A percentile compares a stretch with the other conserved stretches of the same genome.
Evolutionary conservation across 2,113 vertebrate species (phyloP).

Genomic region (Eptatretus burgeri): DNA sequence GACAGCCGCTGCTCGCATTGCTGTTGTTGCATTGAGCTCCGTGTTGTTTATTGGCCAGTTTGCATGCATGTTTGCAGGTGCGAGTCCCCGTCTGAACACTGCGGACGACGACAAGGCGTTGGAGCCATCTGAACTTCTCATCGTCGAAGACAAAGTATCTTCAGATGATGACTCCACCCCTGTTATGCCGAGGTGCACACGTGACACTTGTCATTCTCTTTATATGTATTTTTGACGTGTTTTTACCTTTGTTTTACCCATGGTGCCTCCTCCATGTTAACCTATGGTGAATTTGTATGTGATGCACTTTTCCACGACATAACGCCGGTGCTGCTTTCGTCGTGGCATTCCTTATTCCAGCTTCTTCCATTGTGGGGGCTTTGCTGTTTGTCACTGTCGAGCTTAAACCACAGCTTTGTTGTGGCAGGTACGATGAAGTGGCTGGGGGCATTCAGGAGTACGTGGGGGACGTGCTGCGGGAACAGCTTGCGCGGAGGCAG

Average conservation of each 20-base stretch:
- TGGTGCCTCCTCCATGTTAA: no score
- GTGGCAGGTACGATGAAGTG: conserved; percentile 59
- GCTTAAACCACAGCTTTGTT: background rate
- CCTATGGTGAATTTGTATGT: no score
- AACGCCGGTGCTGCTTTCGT: no score
- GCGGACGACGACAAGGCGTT: conserved; percentile 87
- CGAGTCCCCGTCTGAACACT: conserved; percentile 71
- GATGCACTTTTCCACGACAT: no score
- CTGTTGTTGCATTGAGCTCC: no score
- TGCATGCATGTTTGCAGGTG: conserved; percentile 22
- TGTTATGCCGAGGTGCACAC: conserved; percentile 54
- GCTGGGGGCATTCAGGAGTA: conserved; percentile 86
- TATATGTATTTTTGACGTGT: no score
- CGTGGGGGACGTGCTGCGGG: conserved; percentile 58
- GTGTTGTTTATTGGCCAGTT: no score
- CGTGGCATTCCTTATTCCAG: no score
- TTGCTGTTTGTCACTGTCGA: no score
- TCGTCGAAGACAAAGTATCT: conserved; percentile 86
- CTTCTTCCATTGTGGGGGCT: no score
- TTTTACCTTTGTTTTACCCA: no score
- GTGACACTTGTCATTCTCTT: background rate
- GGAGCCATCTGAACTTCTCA: conserved; percentile 39
- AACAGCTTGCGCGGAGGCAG: conserved; percentile 75
- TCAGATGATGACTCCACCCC: conserved; percentile 60
- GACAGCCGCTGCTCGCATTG: no score